These are phyloP conservation scores for Erythrocercus mccallii DNA, from an alignment of 2,113 vertebrate species.

Conservation along the genomic window DNA sequence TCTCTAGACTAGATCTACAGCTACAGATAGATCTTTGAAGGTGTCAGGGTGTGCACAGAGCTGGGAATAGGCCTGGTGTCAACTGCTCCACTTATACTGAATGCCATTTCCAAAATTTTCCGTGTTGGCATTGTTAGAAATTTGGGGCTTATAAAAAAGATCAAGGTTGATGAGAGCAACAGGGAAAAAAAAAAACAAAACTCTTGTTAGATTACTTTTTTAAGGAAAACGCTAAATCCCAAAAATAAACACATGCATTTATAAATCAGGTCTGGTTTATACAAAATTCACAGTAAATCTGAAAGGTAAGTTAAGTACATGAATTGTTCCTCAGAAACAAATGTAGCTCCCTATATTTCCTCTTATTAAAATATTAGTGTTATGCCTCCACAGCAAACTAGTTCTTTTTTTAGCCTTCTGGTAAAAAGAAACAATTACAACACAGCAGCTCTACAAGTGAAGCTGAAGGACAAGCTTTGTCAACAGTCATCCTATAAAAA, in stretches of 20 bases:
- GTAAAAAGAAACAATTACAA: background rate
- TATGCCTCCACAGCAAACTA: background rate
- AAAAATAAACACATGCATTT: background rate
- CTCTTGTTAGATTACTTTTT: background rate
- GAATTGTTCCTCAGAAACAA: background rate
- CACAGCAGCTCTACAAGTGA: background rate
- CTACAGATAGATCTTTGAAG: background rate
- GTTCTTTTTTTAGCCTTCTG: background rate
- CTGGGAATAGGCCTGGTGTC: background rate
- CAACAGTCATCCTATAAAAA: background rate
- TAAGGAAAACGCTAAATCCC: background rate
- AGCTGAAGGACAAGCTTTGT: background rate
- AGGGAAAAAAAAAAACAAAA: background rate
- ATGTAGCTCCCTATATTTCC: background rate
- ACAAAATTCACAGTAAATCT: background rate
- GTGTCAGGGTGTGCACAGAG: background rate
- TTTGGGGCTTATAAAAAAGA: background rate
- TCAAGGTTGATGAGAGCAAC: background rate
- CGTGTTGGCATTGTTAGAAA: background rate
- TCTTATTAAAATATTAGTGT: background rate
- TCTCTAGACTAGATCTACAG: background rate
- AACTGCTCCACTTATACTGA: background rate
- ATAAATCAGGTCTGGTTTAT: background rate
- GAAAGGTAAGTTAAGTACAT: background rate
- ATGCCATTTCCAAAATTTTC: background rate